phyloP scores from a whole-genome alignment of 2,888 invertebrate genomes.

The Eumacrocentrus americanus region DNA sequence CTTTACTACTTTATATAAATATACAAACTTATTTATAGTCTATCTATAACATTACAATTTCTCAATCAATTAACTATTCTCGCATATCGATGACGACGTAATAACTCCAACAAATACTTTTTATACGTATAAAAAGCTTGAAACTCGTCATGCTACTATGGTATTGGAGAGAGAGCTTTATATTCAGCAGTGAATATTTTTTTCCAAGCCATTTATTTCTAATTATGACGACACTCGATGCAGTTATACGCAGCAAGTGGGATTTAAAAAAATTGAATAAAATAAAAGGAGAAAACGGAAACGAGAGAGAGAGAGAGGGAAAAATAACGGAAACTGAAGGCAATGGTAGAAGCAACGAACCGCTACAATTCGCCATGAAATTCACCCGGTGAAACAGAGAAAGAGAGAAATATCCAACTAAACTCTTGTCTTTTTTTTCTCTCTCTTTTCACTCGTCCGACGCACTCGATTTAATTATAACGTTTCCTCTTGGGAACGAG shows the following conservation, averaged over 20 bases:
- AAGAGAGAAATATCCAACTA: neutral
- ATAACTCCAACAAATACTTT: conserved; percentile 6
- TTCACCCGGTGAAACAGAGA: conserved; percentile 3
- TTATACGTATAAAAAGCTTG: too few relatives aligned
- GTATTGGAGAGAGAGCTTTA: neutral
- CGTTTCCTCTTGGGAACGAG: conserved; percentile 8
- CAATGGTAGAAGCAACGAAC: conserved; percentile 13
- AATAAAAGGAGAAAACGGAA: neutral
- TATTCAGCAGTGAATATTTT: conserved; percentile 11
- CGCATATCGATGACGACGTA: too few relatives aligned
- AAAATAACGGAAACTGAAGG: neutral
- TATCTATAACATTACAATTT: neutral
- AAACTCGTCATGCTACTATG: too few relatives aligned
- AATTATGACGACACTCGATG: conserved; percentile 14
- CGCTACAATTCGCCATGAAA: conserved; percentile 17
- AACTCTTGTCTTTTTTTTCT: neutral
- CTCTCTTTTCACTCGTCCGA: neutral
- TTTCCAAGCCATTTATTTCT: conserved; percentile 12
- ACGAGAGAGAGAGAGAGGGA: neutral
- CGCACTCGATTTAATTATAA: conserved; percentile 23
- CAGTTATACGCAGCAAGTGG: conserved; percentile 1
- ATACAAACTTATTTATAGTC: neutral
- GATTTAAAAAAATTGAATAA: conserved; percentile 5
- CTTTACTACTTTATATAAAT: neutral
- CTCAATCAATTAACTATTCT: too few relatives aligned